Evolutionary conservation across 2,113 vertebrate genomes (phyloP).

Genomic region (Collichthys lucidus): DNA sequence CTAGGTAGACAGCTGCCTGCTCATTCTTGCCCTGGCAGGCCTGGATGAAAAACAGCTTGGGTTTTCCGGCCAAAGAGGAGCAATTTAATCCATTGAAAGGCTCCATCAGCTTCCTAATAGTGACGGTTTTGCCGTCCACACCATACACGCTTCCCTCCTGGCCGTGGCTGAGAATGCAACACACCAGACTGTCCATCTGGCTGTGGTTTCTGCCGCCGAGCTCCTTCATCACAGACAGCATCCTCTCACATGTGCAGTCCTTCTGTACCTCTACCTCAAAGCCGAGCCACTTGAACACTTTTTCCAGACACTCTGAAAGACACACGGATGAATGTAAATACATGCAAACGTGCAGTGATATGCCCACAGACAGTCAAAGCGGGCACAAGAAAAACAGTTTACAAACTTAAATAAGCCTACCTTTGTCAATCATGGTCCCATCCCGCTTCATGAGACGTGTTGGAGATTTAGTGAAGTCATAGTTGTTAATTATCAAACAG

Average conservation of each 20-base stretch:
- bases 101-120: slow-evolving; percentile 74
- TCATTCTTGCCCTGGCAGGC: slow-evolving; percentile 87
- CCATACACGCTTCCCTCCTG: slow-evolving; percentile 75
- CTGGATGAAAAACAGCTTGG: slow-evolving; percentile 96
- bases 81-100: slow-evolving; percentile 82
- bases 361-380: neutral
- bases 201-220: slow-evolving; percentile 77
- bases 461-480: slow-evolving; percentile 57
- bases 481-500: slow-evolving; percentile 91
- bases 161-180: slow-evolving; percentile 92
- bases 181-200: slow-evolving; percentile 86
- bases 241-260: slow-evolving; percentile 35
- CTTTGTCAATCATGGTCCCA: slow-evolving; percentile 85
- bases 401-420: slow-evolving; percentile 75
- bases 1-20: slow-evolving; percentile 71
- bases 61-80: slow-evolving; percentile 84
- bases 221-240: slow-evolving; percentile 62
- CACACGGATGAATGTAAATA: neutral
- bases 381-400: neutral
- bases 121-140: slow-evolving; percentile 76
- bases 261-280: slow-evolving; percentile 66
- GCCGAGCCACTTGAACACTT: slow-evolving; percentile 89
- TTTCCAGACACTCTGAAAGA: slow-evolving; percentile 77
- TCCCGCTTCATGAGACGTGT: fast-evolving
- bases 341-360: neutral